A percentile compares a stretch with the other conserved stretches of the same genome.
These are phyloP conservation scores for Lipophrys pholis DNA, from an alignment of 2,113 vertebrate genomes.

Conservation along the genomic window DNA sequence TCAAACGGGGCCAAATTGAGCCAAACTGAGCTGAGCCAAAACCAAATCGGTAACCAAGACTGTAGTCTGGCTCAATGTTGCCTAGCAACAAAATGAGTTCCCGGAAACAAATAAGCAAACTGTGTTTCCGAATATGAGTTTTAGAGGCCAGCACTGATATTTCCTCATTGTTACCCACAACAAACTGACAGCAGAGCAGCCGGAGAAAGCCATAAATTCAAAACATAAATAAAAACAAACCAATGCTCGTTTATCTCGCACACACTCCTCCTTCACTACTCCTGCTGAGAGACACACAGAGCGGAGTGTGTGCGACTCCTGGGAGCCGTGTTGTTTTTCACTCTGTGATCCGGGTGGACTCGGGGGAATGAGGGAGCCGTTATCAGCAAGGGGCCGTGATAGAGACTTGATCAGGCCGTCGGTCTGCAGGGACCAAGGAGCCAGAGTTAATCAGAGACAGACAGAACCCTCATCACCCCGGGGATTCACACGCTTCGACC, in stretches of 20 bases:
- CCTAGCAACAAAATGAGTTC: constrained; percentile 57
- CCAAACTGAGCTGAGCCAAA: constrained; percentile 60
- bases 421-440: constrained; percentile 76
- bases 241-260: constrained; percentile 36
- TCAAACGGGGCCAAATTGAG: constrained; percentile 51
- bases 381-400: constrained; percentile 81
- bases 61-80: constrained; percentile 43
- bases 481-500: constrained; percentile 71
- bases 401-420: constrained; percentile 78
- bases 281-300: constrained; percentile 42
- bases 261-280: constrained; percentile 38
- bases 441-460: constrained; percentile 84
- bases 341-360: constrained; percentile 71
- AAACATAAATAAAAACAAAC: constrained; percentile 52
- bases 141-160: constrained; percentile 16
- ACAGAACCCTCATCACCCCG: constrained; percentile 78
- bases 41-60: constrained; percentile 67
- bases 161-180: constrained; percentile 23
- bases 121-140: constrained; percentile 40
- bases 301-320: constrained; percentile 44
- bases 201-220: constrained; percentile 8
- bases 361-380: constrained; percentile 72
- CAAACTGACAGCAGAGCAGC: constrained; percentile 17
- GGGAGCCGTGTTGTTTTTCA: constrained; percentile 79
- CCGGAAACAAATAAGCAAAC: constrained; percentile 59